Conservation (phyloP, 2,797 vertebrate genomes). For the Mallotus villosus region DNA sequence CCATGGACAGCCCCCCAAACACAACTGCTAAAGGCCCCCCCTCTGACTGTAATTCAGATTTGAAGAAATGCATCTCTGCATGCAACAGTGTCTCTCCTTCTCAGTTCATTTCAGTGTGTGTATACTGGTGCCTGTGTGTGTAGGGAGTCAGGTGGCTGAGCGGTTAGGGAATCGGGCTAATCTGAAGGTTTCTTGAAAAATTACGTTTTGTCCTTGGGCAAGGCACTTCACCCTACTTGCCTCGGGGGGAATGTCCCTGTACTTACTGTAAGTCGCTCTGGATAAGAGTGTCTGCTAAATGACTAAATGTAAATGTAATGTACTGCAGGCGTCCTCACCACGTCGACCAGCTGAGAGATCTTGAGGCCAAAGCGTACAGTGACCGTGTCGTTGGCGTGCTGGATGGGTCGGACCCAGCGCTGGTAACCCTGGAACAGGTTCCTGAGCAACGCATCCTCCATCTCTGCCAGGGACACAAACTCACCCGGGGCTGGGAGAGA, state of each 20-base stretch:
- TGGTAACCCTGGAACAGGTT: slow-evolving; percentile 91
- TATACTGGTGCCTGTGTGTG: not conserved
- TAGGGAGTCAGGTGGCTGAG: no score
- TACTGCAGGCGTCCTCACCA: slow-evolving; percentile 78
- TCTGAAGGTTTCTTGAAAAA: no score
- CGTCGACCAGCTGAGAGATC: slow-evolving; percentile 96
- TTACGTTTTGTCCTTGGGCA: no score
- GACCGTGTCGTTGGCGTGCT: slow-evolving; percentile 85
- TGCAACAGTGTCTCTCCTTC: not conserved
- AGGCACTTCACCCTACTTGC: no score
- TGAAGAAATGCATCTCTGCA: not conserved
- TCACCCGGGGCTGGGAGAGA: slow-evolving; percentile 59
- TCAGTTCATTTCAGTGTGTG: not conserved
- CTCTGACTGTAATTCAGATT: no score
- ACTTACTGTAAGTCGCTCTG: no score
- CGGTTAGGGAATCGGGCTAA: no score
- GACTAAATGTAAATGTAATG: no score
- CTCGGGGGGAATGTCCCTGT: no score
- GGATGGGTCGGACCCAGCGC: slow-evolving; percentile 92
- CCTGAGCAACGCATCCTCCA: slow-evolving; percentile 84
- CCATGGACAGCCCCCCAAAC: slow-evolving; percentile 32
- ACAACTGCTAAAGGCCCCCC: not conserved
- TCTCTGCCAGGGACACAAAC: slow-evolving; percentile 82
- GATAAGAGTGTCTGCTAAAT: no score
- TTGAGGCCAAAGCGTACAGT: slow-evolving; percentile 91